Evolutionary conservation across 2,888 invertebrate genomes (phyloP), one percentile per base, ranked within the genome.

Genomic region (Rhagonycha lutea): DNA sequence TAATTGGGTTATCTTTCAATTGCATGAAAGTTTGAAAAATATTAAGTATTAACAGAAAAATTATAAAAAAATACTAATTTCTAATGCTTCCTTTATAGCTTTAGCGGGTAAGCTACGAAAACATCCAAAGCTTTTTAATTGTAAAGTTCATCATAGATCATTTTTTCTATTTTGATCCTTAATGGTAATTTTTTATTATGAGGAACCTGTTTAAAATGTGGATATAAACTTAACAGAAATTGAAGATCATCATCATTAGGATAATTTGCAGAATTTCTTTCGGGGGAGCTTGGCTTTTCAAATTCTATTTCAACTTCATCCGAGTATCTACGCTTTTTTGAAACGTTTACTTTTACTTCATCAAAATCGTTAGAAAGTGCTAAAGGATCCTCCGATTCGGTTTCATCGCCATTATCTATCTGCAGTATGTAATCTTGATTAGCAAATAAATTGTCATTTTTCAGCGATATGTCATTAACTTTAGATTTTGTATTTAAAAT

Each of bases 161-260:
- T 68, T 62, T 80, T 80, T 71, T 82, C 82, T 61, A 82, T 82
- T 65, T 81, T 82, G 78, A 82, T 81, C 9, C 82, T 70, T 26
- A 82, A 70, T 24, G 80, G 80, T 12, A 82, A 69, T 68, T 82
- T 82, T 65, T 80, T 79, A 61, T 75, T 79, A 61, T 72, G 63
- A 3, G 82, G 73, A 26, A 82, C 81, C 68, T 81, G 79, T n/a
- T 79, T 80, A 10, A 82, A 76, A 74, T 82, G 82, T 14, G 82
- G 81, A 69, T 81, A 78, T 47, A 82, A 72, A 72, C 82, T 82
- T 14, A 82, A 69, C 61, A 82, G 74, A 75, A 82, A 82, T 72
- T 82, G 82, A 63, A 81, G 78, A 75, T 82, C 82, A 65, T 82
- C 82, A 62, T 82, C 82, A 24, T 78, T 78, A 10, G 75, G 70